These are phyloP conservation scores for Nycteola revayana DNA, from an alignment of 2,888 invertebrate genomes.

Conservation along the genomic window DNA sequence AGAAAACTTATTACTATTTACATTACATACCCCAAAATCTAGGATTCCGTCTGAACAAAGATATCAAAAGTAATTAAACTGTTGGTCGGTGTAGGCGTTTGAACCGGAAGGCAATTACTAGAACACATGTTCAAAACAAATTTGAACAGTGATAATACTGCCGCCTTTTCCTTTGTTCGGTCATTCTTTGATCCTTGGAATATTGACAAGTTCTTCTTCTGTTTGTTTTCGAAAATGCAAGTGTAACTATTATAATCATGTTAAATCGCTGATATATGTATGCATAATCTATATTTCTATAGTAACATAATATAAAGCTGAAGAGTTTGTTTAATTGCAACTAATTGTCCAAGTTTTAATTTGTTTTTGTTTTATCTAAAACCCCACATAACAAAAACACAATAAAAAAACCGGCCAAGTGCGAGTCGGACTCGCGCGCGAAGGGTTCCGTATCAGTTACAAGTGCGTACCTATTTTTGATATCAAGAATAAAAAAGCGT, in stretches of 20 bases:
- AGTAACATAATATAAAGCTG: not conserved
- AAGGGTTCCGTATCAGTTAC: too few species aligned
- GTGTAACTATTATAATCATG: too few species aligned
- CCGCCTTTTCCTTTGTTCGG: conserved; percentile 18
- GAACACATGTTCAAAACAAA: conserved; percentile 19
- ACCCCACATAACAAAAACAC: too few species aligned
- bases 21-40: not conserved
- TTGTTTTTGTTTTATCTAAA: too few species aligned
- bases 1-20: too few species aligned
- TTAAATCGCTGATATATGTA: too few species aligned
- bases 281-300: too few species aligned
- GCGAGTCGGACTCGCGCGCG: too few species aligned
- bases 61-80: conserved; percentile 25
- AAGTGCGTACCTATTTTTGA: too few species aligned
- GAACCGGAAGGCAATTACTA: conserved; percentile 29
- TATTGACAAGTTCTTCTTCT: conserved; percentile 23
- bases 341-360: not conserved
- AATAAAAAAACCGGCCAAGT: too few species aligned
- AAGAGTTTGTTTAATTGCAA: not conserved
- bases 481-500: too few species aligned
- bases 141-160: conserved; percentile 25
- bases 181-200: conserved; percentile 31
- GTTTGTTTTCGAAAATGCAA: too few species aligned
- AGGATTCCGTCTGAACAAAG: conserved; percentile 4
- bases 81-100: conserved; percentile 1